These are phyloP conservation scores for Valencia hispanica DNA, from an alignment of 2,797 vertebrate genomes.

Conservation along the genomic window DNA sequence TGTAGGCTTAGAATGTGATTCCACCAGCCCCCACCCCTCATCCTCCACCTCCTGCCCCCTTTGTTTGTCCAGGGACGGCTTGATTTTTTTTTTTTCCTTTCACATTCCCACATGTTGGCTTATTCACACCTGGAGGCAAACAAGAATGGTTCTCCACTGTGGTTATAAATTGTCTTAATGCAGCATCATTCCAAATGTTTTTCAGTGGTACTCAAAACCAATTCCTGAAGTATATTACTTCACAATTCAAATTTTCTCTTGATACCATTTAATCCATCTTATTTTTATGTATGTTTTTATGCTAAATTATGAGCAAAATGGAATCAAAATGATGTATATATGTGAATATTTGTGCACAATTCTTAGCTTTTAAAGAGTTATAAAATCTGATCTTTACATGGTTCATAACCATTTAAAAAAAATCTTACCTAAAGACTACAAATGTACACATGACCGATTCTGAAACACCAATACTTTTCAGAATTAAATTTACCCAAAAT, in stretches of 20 bases:
- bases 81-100: conserved; percentile 1
- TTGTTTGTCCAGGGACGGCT: conserved; percentile 21
- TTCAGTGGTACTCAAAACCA: conserved; percentile 3
- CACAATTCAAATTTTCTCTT: neutral
- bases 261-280: neutral
- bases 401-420: neutral
- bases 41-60: neutral
- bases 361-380: neutral
- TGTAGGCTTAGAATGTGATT: neutral
- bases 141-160: conserved; percentile 18
- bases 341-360: neutral
- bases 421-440: neutral
- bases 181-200: conserved; percentile 6
- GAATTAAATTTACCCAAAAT: neutral
- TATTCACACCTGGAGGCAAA: conserved; percentile 15
- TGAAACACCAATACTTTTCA: neutral
- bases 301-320: neutral
- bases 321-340: neutral
- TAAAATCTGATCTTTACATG: neutral
- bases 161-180: conserved; percentile 6
- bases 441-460: neutral
- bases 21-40: neutral
- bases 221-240: conserved; percentile 1
- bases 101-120: conserved; percentile 14
- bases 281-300: neutral